Conservation (phyloP, 2,888 invertebrate genomes). For the Drosophila testacea region DNA sequence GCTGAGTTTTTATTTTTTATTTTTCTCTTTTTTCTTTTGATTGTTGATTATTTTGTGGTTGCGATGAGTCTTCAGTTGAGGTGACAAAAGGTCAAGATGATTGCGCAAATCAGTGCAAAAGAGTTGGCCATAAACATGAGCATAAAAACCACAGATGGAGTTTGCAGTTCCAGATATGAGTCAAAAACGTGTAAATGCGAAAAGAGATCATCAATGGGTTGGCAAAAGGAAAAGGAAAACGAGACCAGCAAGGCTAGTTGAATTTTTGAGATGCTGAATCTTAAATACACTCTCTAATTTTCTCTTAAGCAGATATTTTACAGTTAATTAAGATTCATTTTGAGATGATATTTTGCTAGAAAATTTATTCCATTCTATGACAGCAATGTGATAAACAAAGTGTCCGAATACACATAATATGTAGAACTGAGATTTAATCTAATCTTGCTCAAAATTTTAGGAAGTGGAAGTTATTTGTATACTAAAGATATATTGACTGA, state of each 20-base stretch:
- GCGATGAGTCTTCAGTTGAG: constrained; percentile 35
- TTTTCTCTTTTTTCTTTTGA: not conserved
- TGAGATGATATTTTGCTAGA: too few relatives aligned
- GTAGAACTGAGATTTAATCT: too few relatives aligned
- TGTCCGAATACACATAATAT: too few relatives aligned
- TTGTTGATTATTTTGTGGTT: constrained; percentile 61
- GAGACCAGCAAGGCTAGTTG: not conserved
- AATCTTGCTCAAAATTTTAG: too few relatives aligned
- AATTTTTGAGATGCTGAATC: not conserved
- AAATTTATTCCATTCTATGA: too few relatives aligned
- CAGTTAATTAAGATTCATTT: too few relatives aligned
- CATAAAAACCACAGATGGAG: constrained; percentile 12
- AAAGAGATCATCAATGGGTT: constrained; percentile 4
- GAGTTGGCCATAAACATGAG: constrained; percentile 18
- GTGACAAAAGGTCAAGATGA: constrained; percentile 60
- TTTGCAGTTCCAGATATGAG: constrained; percentile 22
- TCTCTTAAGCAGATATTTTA: too few relatives aligned
- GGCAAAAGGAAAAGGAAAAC: not conserved
- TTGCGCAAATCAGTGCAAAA: constrained; percentile 53
- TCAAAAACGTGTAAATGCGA: constrained; percentile 11
- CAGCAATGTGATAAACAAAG: too few relatives aligned
- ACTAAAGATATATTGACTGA: too few relatives aligned
- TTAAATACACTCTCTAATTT: constrained; percentile 1
- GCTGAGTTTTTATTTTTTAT: constrained; percentile 20
- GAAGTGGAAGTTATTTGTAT: too few relatives aligned